Percentiles rank a stretch among this genome's conserved stretches.
These are phyloP conservation scores for Lepidocyrtinus sp. DNA, from an alignment of 2,888 invertebrate species.

Conservation along the genomic window DNA sequence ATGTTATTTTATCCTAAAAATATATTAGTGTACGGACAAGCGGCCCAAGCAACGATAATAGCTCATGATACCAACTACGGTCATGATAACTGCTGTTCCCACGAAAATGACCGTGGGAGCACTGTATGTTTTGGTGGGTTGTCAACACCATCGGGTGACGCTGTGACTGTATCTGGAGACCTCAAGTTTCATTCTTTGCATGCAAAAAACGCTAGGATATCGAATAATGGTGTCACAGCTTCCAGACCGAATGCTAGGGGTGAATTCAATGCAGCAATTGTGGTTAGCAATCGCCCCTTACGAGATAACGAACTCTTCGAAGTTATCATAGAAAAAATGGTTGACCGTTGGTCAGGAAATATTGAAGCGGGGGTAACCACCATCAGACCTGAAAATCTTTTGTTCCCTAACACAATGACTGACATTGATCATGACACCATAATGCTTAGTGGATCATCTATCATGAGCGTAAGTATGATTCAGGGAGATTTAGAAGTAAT, in stretches of 20 bases:
- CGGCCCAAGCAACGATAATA: conserved; percentile 90
- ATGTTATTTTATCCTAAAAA: conserved; percentile 3
- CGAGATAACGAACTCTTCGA: conserved; percentile 94
- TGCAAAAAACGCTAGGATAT: conserved; percentile 89
- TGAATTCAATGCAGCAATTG: conserved; percentile 95
- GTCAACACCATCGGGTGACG: conserved; percentile 54
- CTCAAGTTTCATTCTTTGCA: conserved; percentile 91
- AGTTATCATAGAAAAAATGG: conserved; percentile 89
- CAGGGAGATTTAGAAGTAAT: background rate
- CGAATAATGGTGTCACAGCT: conserved; percentile 88
- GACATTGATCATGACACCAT: conserved; percentile 93
- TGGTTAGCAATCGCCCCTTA: conserved; percentile 90
- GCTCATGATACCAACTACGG: conserved; percentile 52
- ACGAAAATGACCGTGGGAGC: conserved; percentile 47
- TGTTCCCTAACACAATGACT: conserved; percentile 81
- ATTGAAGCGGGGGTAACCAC: conserved; percentile 90
- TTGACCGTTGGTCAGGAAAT: conserved; percentile 90
- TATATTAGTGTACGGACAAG: conserved; percentile 85
- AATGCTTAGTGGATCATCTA: conserved; percentile 91
- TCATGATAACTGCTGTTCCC: conserved; percentile 49
- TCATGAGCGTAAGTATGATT: conserved; percentile 79
- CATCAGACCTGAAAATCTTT: conserved; percentile 89
- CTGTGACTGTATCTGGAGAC: conserved; percentile 75
- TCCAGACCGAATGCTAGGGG: conserved; percentile 88
- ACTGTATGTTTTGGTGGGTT: conserved; percentile 38